These are phyloP conservation scores for Trialeurodes vaporariorum DNA, from an alignment of 1,140 invertebrate species.

Conservation along the genomic window DNA sequence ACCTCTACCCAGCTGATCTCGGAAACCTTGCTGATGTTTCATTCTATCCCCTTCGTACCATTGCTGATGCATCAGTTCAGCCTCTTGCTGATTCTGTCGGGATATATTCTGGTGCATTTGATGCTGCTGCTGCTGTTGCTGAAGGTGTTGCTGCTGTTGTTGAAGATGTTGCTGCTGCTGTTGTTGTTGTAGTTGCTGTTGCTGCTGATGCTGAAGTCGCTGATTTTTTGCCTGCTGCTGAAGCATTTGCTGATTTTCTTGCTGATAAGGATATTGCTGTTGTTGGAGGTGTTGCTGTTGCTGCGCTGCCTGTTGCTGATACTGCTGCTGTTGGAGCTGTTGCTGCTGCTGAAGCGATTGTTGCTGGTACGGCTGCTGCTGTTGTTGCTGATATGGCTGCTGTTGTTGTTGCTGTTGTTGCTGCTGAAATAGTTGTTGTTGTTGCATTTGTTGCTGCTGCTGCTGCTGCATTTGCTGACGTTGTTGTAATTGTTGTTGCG, in stretches of 20 bases:
- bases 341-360: slow-evolving; percentile 20
- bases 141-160: slow-evolving; percentile 29
- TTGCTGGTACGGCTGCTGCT: slow-evolving; percentile 20
- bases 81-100: background rate
- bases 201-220: slow-evolving; percentile 7
- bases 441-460: slow-evolving; percentile 16
- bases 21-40: background rate
- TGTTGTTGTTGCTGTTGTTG: slow-evolving; percentile 21
- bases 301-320: slow-evolving; percentile 10
- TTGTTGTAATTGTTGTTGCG: slow-evolving; percentile 12
- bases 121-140: slow-evolving; percentile 30
- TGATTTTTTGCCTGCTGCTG: background rate
- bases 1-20: background rate
- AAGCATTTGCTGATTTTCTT: background rate
- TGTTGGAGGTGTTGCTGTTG: slow-evolving; percentile 18
- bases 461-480: slow-evolving; percentile 13
- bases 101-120: background rate
- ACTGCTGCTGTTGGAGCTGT: slow-evolving; percentile 16
- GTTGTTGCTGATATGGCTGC: slow-evolving; percentile 18
- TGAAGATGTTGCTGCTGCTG: slow-evolving; percentile 14
- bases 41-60: background rate
- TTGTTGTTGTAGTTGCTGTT: background rate
- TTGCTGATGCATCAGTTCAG: background rate
- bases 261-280: slow-evolving; percentile 5
- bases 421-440: slow-evolving; percentile 19